These are phyloP conservation scores for Muschampia plurimacula DNA, from an alignment of 2,888 invertebrate species.

Conservation along the genomic window DNA sequence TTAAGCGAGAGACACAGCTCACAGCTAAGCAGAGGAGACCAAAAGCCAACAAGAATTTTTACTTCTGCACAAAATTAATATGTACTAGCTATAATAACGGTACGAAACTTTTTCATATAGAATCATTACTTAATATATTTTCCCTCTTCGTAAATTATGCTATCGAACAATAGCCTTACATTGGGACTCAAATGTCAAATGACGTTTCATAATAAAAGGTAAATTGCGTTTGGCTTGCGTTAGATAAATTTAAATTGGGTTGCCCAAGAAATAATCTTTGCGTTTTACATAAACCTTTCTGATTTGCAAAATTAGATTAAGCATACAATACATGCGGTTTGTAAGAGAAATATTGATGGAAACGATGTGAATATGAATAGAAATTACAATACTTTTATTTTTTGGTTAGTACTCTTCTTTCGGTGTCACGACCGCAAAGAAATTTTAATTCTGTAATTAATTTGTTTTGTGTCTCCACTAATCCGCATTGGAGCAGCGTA, in stretches of 20 bases:
- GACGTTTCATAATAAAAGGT: slow-evolving; percentile 40
- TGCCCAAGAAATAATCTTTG: slow-evolving; percentile 18
- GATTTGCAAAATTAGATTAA: slow-evolving; percentile 8
- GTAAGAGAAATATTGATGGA: background rate
- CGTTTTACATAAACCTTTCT: slow-evolving; percentile 15
- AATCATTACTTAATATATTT: background rate
- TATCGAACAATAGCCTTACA: slow-evolving; percentile 6
- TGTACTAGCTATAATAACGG: no score
- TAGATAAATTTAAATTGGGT: slow-evolving; percentile 39
- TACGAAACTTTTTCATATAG: background rate
- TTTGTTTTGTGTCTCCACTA: no score
- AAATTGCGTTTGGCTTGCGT: slow-evolving; percentile 37
- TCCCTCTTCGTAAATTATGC: background rate
- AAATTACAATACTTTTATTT: no score
- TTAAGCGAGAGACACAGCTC: no score
- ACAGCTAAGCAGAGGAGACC: no score
- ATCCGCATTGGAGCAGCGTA: no score
- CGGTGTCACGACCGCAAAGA: no score
- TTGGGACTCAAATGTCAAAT: slow-evolving; percentile 37
- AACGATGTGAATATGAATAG: no score
- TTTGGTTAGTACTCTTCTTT: no score
- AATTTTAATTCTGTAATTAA: no score
- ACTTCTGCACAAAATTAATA: no score
- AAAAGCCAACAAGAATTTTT: no score
- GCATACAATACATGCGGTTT: background rate